phyloP scores from a whole-genome alignment of 1,140 invertebrate species.

The Popillia japonica region DNA sequence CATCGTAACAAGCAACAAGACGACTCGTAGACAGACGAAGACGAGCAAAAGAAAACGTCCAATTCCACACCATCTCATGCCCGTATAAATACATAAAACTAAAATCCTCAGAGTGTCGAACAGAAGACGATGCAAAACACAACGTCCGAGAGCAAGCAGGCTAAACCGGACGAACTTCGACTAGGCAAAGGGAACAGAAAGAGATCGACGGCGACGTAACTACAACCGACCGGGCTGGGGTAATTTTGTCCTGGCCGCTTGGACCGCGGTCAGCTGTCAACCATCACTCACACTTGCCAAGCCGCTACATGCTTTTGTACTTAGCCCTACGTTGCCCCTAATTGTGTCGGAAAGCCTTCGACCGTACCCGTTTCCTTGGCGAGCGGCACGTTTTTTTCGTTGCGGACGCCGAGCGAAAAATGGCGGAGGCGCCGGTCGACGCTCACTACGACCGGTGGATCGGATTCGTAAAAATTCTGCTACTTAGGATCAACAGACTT shows the following conservation, averaged over 20 bases:
- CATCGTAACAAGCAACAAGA: constrained; percentile 11
- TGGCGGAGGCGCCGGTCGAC: constrained; percentile 25
- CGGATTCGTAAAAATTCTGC: constrained; percentile 14
- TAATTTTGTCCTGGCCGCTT: constrained; percentile 40
- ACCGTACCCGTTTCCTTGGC: constrained; percentile 34
- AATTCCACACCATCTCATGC: not conserved
- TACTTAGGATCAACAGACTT: not conserved
- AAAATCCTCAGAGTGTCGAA: constrained; percentile 34
- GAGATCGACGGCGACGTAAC: not conserved
- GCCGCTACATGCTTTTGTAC: constrained; percentile 59
- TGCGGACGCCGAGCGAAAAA: not conserved
- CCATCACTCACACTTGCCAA: constrained; percentile 58
- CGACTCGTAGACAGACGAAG: not conserved
- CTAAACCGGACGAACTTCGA: not conserved
- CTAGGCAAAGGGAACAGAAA: not conserved
- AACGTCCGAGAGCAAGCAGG: not conserved
- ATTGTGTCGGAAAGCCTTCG: constrained; percentile 58
- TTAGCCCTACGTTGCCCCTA: constrained; percentile 55
- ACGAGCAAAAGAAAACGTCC: not conserved
- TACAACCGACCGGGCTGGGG: not conserved
- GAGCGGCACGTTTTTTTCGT: constrained; percentile 46
- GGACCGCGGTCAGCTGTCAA: constrained; percentile 58
- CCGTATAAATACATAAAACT: constrained; percentile 36
- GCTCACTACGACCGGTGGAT: not conserved
- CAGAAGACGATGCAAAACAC: constrained; percentile 30